Evolutionary conservation across 35 echinoderm and acorn worm species (phyloP), one percentile per base, ranked within the genome.

Genomic region (Apostichopus parvimensis): DNA sequence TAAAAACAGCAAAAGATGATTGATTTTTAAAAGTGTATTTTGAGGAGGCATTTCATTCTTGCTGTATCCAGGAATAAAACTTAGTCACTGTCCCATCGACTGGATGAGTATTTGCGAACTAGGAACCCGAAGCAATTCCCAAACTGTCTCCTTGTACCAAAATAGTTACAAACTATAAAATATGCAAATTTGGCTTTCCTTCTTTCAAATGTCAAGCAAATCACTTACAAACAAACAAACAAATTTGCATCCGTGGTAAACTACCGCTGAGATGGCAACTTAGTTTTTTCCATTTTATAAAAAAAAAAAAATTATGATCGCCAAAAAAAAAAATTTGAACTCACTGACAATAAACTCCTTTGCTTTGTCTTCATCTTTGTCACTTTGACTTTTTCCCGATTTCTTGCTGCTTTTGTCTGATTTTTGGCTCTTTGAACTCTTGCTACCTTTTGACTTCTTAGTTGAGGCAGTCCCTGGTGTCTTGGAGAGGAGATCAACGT

Each of bases 281-380:
- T 45, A 45, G 34, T 45, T 45, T 45, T 45, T 45, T 45, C 4
- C 5, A 68, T 68, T 68, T 68, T 5, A 68, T 17, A 68, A 68
- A 68, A 11, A 68, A 9, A 68, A 10, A 18, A 68, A 68, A 9
- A 13, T 10, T 10, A 68, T 9, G 0, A 68, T 14, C 0, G 12
- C 11, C 11, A 68, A 68, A 68, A 8, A 68, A 34, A 54, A 17
- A 45, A 91, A 14, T 28, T 6, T n/a, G 11, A 87, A 92, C 93
- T 93, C 88, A 97, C 95, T 79, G 54, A 97, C 95, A 93, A 97
- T 77, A 88, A 97, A 97, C 8, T 90, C 91, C 85, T 95, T 91
- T 58, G 57, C 24, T 79, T 95, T 93, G 0, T 94, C 91, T 54
- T 82, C 77, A 1, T 80, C 59, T 22, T 93, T 56, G 17, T 82